These are phyloP conservation scores for Trissolcus basalis DNA, from an alignment of 1,140 invertebrate species.

Conservation along the genomic window DNA sequence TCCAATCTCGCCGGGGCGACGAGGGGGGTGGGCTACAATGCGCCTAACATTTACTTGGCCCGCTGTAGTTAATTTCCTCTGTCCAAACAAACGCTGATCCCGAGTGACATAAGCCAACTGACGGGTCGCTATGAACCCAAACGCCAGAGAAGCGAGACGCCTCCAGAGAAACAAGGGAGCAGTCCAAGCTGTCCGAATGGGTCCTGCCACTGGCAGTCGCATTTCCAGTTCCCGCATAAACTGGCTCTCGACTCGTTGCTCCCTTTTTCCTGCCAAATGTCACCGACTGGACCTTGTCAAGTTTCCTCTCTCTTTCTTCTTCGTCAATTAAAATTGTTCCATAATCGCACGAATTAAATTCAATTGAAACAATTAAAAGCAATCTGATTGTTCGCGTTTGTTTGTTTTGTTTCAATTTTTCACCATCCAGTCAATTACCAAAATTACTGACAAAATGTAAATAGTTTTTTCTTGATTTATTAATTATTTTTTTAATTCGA, in stretches of 20 bases:
- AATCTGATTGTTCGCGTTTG: too few species aligned
- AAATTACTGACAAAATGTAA: too few species aligned
- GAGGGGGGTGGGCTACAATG: slow-evolving; percentile 30
- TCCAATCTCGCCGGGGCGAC: slow-evolving; percentile 40
- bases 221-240: slow-evolving; percentile 62
- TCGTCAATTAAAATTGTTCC: background rate
- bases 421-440: too few species aligned
- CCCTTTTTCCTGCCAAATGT: slow-evolving; percentile 59
- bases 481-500: too few species aligned
- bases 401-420: too few species aligned
- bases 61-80: slow-evolving; percentile 71
- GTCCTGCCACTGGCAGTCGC: slow-evolving; percentile 56
- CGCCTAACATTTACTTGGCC: slow-evolving; percentile 41
- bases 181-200: slow-evolving; percentile 51
- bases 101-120: slow-evolving; percentile 75
- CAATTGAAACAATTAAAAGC: too few species aligned
- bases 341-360: background rate
- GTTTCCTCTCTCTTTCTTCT: background rate
- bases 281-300: slow-evolving; percentile 5
- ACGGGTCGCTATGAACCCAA: slow-evolving; percentile 63
- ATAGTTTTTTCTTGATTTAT: too few species aligned
- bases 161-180: slow-evolving; percentile 31
- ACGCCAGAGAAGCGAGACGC: slow-evolving; percentile 41
- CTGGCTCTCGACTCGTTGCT: slow-evolving; percentile 59
- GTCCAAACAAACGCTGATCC: slow-evolving; percentile 75